phyloP scores from a whole-genome alignment of 2,113 vertebrate species.

The Porphyrio hochstetteri region DNA sequence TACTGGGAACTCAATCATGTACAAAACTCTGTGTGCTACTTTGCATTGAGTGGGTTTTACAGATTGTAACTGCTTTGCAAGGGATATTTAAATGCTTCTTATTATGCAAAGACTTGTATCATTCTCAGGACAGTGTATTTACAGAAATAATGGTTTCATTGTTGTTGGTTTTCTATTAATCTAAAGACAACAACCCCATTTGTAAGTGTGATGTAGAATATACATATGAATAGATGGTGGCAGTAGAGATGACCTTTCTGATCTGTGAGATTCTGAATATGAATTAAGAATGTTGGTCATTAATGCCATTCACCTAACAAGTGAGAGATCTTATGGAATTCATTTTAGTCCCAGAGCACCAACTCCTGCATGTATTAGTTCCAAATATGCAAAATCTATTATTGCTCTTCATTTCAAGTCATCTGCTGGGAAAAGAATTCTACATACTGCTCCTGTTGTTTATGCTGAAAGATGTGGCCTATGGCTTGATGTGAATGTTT shows the following conservation, averaged over 20 bases:
- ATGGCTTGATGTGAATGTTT: not conserved
- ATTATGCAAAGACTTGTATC: not conserved
- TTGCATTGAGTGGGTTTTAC: not conserved
- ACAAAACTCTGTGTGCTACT: not conserved
- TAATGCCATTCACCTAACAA: conserved; percentile 36
- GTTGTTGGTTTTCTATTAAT: conserved; percentile 3
- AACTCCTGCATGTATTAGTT: conserved; percentile 47
- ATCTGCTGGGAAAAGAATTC: not conserved
- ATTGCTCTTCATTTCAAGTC: conserved; percentile 31
- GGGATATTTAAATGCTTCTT: not conserved
- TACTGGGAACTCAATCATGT: not conserved
- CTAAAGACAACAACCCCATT: conserved; percentile 26
- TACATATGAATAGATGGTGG: conserved; percentile 34
- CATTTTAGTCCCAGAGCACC: conserved; percentile 35
- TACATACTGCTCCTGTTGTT: not conserved
- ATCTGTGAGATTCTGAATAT: conserved; percentile 35
- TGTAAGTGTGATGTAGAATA: conserved; percentile 31
- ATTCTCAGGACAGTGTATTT: not conserved
- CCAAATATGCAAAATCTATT: conserved; percentile 48
- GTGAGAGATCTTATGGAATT: conserved; percentile 23
- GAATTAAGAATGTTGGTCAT: conserved; percentile 30
- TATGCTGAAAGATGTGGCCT: not conserved
- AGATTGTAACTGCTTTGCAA: not conserved
- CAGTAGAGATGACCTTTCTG: conserved; percentile 47
- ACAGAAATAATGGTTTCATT: not conserved